phyloP scores from a whole-genome alignment of 1,140 invertebrate species.

The Araneus ventricosus region DNA sequence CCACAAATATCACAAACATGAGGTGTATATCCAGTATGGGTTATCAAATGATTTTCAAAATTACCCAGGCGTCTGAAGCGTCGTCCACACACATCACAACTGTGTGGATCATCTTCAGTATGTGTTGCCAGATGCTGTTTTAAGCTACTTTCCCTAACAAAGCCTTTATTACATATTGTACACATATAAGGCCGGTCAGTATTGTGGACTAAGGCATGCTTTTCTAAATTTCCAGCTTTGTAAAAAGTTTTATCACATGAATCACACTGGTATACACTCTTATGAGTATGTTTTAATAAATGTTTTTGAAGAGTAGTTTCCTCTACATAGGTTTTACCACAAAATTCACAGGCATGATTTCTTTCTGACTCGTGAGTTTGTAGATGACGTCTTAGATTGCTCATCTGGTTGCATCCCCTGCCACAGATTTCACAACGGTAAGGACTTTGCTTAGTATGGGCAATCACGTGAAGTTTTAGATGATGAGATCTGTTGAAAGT shows the following conservation, averaged over 20 bases:
- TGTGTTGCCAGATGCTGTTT: constrained; percentile 65
- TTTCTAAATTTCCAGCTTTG: constrained; percentile 67
- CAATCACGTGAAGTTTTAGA: constrained; percentile 67
- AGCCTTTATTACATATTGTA: constrained; percentile 66
- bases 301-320: constrained; percentile 59
- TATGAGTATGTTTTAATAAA: constrained; percentile 62
- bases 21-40: constrained; percentile 72
- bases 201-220: constrained; percentile 64
- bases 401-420: constrained; percentile 62
- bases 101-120: constrained; percentile 63
- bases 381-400: constrained; percentile 66
- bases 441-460: constrained; percentile 68
- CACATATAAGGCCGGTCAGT: constrained; percentile 55
- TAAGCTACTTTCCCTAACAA: constrained; percentile 62
- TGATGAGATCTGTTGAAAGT: constrained; percentile 73
- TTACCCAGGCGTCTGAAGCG: constrained; percentile 64
- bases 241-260: constrained; percentile 72
- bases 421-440: constrained; percentile 71
- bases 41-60: constrained; percentile 73
- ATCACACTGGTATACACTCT: constrained; percentile 60
- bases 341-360: constrained; percentile 58
- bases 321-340: constrained; percentile 66
- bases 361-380: constrained; percentile 62
- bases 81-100: constrained; percentile 65
- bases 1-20: constrained; percentile 68